Evolutionary conservation across 2,797 vertebrate genomes (phyloP).

Genomic region (Chiloscyllium punctatum): DNA sequence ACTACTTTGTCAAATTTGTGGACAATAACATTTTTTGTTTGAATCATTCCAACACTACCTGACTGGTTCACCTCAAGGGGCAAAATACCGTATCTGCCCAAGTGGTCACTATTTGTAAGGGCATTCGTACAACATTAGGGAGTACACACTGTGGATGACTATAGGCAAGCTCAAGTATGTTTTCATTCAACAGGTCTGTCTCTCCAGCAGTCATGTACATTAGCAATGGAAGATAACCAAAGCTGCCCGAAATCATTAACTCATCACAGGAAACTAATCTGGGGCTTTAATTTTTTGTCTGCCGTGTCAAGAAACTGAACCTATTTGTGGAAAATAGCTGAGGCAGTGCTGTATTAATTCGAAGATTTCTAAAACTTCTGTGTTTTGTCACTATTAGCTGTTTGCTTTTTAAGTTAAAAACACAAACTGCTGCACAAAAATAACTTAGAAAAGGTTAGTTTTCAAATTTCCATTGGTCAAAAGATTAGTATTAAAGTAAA

Average conservation of each 20-base stretch:
- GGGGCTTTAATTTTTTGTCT: not conserved
- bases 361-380: not conserved
- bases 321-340: not conserved
- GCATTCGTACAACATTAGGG: not conserved
- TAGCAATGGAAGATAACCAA: not conserved
- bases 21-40: not conserved
- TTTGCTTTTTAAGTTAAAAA: not conserved
- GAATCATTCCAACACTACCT: not conserved
- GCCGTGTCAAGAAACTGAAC: not conserved
- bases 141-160: not conserved
- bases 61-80: not conserved
- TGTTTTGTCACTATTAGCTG: not conserved
- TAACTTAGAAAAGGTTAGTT: not conserved
- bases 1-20: not conserved
- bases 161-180: not conserved
- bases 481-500: not conserved
- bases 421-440: not conserved
- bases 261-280: not conserved
- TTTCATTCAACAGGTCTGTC: not conserved
- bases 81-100: not conserved
- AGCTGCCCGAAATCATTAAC: not conserved
- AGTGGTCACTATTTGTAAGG: not conserved
- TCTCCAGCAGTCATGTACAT: not conserved
- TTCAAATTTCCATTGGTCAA: not conserved
- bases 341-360: not conserved